phyloP scores from a whole-genome alignment of 2,888 invertebrate genomes.

The Calephelis perditalis region DNA sequence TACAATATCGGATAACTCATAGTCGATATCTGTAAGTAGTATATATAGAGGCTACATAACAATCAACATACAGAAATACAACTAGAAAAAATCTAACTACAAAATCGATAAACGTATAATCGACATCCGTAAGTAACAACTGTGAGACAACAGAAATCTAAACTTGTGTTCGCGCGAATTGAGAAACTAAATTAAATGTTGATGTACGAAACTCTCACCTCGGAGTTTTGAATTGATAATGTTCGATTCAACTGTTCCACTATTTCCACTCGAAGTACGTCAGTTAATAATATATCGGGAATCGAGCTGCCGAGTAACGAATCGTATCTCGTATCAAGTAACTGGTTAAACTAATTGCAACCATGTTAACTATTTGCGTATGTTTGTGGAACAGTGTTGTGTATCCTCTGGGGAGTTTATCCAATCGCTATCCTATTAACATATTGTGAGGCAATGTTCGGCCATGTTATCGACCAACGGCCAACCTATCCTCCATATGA shows the following conservation, averaged over 20 bases:
- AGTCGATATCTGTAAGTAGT: too few species aligned
- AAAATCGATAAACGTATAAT: background rate
- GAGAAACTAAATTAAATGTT: constrained; percentile 47
- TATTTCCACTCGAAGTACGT: constrained; percentile 24
- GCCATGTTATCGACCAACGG: background rate
- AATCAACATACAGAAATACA: too few species aligned
- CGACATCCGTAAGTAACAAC: background rate
- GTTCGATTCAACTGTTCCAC: constrained; percentile 35
- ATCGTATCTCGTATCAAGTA: constrained; percentile 14
- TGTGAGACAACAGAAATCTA: background rate
- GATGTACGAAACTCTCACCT: constrained; percentile 47
- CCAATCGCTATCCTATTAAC: background rate
- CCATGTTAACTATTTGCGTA: constrained; percentile 16
- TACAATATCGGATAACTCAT: too few species aligned
- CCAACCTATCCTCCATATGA: too few species aligned
- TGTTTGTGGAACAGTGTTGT: constrained; percentile 1
- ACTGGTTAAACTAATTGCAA: constrained; percentile 15
- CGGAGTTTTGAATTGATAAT: constrained; percentile 48
- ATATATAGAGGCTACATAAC: too few species aligned
- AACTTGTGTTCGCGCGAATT: constrained; percentile 40
- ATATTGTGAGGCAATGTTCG: background rate
- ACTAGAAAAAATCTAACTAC: too few species aligned
- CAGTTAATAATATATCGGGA: constrained; percentile 22
- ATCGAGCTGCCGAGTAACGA: constrained; percentile 11
- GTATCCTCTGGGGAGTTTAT: background rate